These are phyloP conservation scores for Hofmannophila pseudospretella DNA, from an alignment of 2,888 invertebrate genomes.

Conservation along the genomic window DNA sequence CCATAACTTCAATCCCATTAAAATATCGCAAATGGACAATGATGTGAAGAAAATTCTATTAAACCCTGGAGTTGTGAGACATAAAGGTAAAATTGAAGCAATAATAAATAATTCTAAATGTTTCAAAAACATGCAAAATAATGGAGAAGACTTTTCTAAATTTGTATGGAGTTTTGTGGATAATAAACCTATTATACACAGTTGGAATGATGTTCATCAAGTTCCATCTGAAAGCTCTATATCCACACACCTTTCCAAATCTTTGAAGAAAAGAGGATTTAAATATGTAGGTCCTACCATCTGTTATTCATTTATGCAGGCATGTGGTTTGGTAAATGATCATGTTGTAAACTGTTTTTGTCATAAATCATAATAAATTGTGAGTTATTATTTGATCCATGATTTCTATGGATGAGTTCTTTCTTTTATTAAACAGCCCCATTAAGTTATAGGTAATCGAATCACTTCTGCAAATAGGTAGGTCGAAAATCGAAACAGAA, in stretches of 20 bases:
- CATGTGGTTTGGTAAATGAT: constrained; percentile 64
- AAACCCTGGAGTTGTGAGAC: constrained; percentile 44
- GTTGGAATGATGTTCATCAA: constrained; percentile 38
- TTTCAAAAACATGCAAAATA: constrained; percentile 45
- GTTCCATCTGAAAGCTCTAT: constrained; percentile 42
- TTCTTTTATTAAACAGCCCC: no score
- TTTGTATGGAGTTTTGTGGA: constrained; percentile 61
- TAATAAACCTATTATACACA: constrained; percentile 43
- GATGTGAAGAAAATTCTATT: constrained; percentile 32
- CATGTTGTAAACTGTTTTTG: constrained; percentile 43
- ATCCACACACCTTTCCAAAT: constrained; percentile 45
- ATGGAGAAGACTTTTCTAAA: constrained; percentile 45
- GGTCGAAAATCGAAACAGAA: no score
- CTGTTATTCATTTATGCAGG: constrained; percentile 71
- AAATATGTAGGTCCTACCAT: constrained; percentile 59
- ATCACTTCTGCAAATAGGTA: no score
- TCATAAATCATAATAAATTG: no score
- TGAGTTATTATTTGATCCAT: no score
- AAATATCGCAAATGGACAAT: constrained; percentile 31
- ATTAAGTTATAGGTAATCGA: no score
- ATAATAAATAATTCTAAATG: constrained; percentile 57
- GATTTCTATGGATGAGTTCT: no score
- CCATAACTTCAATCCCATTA: constrained; percentile 44
- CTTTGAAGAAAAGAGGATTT: constrained; percentile 52
- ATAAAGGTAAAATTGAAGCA: constrained; percentile 55